Conservation (phyloP, 2,797 vertebrate species). For the Sus cebifrons region DNA sequence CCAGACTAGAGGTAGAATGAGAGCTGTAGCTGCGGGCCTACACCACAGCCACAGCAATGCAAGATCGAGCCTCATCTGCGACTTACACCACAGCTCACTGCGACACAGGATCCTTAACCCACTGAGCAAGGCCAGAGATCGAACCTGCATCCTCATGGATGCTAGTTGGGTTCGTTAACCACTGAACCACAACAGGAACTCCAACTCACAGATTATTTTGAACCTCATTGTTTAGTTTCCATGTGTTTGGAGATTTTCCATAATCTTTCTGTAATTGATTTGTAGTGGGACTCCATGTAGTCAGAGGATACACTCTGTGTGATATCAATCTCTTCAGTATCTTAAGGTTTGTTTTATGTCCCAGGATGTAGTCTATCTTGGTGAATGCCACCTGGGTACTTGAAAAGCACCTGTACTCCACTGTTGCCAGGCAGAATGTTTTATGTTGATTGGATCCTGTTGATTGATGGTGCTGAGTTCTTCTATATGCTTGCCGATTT, state of each 20-base stretch:
- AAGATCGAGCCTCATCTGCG: too few species aligned
- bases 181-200: too few species aligned
- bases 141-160: too few species aligned
- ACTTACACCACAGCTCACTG: too few species aligned
- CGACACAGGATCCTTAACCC: too few species aligned
- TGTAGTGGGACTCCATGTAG: background rate
- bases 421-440: background rate
- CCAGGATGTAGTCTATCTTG: background rate
- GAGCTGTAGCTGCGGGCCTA: too few species aligned
- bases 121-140: too few species aligned
- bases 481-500: background rate
- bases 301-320: background rate
- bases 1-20: too few species aligned
- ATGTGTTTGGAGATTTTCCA: background rate
- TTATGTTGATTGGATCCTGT: background rate
- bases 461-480: background rate
- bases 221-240: background rate
- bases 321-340: background rate
- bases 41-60: too few species aligned
- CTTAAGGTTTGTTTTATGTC: background rate
- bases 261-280: constrained; percentile 14
- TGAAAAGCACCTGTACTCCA: background rate
- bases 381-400: background rate
- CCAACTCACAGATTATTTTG: background rate
- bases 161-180: too few species aligned